Base-by-base conservation (phyloP, 1,140 invertebrate genomes). In the Trinorchestia longiramus region DNA sequence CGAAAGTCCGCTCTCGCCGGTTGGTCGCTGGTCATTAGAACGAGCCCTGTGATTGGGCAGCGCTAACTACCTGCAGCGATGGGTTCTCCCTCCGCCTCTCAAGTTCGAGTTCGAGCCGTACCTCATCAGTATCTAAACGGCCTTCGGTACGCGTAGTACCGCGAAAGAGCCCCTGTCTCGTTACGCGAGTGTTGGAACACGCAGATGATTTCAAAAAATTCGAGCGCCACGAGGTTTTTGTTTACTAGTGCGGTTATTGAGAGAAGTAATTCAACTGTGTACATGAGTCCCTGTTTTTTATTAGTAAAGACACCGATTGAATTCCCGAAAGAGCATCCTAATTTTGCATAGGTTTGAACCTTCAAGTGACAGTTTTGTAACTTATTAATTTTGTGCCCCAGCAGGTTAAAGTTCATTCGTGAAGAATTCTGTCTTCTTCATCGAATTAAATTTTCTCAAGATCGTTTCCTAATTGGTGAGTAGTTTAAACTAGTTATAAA, bases 11-110 rank as follows among this genome's bases (percentile, higher is more conserved):
- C 43, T 90, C n/a, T 15, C 88, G n/a, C 41, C 88, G 88, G 88
- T 90, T 90, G 88, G 88, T 90, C 88, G 88, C 88, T 43, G 41
- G 88, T 90, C 88, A 43, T 43, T 90, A 41, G 88, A 28, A 90
- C 23, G 28, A 90, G 43, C 88, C n/a, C 43, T 90, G 41, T 90
- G 88, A 90, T 90, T 90, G 88, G 88, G 88, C 88, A 41, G 88
- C 43, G 41, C 88, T 90, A 90, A 90, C 88, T 90, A 90, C 88
- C 88, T 90, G 88, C 88, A 90, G n/a, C 88, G 41, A 41, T 90
- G 88, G 88, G 88, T 90, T 43, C 41, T 41, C 36, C 87, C n/a
- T 41, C 43, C 88, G 41, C 88, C 15, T 15, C 62, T 53, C 47
- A 53, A 53, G 47, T 77, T 77, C 62, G 62, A 36, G 62, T 77